Percentiles rank a stretch among this genome's conserved stretches.
Conservation (phyloP, 2,888 invertebrate species). For the Pycnomerus fuliginosus region DNA sequence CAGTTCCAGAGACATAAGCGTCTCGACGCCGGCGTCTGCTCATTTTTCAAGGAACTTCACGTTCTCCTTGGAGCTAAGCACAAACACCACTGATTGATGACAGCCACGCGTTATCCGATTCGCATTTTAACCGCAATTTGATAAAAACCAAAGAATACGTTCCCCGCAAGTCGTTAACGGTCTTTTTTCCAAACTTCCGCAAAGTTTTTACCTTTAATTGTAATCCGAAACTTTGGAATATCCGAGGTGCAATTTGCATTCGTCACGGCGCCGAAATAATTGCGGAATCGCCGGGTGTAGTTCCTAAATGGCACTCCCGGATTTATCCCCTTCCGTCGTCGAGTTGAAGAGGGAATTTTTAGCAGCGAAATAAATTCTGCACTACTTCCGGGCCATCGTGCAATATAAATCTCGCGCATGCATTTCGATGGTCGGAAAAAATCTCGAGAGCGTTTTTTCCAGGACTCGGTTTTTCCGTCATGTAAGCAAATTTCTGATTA, state of each 20-base stretch:
- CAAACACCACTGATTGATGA: constrained; percentile 14
- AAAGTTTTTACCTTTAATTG: constrained; percentile 5
- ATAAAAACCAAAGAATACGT: constrained; percentile 7
- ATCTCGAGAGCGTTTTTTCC: not conserved
- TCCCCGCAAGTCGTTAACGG: not conserved
- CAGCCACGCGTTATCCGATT: constrained; percentile 7
- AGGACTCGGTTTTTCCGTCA: not conserved
- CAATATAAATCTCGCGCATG: too few relatives aligned
- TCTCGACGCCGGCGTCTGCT: not conserved
- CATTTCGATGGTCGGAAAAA: not conserved
- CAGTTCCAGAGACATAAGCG: too few relatives aligned
- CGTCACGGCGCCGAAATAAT: too few relatives aligned
- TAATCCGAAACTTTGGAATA: not conserved
- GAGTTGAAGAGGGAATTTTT: too few relatives aligned
- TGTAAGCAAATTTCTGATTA: not conserved
- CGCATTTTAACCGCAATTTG: constrained; percentile 8
- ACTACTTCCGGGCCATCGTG: too few relatives aligned
- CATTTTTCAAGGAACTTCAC: too few relatives aligned
- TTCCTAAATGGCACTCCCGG: too few relatives aligned
- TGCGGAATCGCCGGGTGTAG: too few relatives aligned
- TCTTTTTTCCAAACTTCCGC: constrained; percentile 1
- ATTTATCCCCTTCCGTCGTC: not conserved
- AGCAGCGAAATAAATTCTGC: too few relatives aligned
- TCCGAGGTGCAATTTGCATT: constrained; percentile 1
- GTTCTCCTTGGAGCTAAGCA: too few relatives aligned